Evolutionary conservation across 2,888 invertebrate genomes (phyloP).

Genomic region (Phyllotreta cruciferae): DNA sequence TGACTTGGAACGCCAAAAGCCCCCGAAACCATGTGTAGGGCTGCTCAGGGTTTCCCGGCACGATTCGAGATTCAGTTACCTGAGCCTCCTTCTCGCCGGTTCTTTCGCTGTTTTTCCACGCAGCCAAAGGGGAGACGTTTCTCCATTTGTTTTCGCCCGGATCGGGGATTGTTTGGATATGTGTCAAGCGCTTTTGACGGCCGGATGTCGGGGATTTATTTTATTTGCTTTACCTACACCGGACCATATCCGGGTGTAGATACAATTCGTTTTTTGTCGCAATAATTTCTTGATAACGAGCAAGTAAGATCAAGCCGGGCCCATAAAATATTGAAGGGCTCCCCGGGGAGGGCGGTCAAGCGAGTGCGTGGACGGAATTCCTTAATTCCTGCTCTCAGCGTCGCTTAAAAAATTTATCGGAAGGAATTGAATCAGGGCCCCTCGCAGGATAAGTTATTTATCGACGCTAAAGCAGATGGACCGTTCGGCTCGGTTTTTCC

Average conservation of each 20-base stretch:
- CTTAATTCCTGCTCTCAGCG: conserved; percentile 36
- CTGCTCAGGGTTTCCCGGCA: conserved; percentile 44
- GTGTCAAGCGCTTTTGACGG: conserved; percentile 29
- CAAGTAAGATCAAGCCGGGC: conserved; percentile 47
- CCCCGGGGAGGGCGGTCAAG: conserved; percentile 53
- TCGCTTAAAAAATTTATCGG: conserved; percentile 37
- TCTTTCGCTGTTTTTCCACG: conserved; percentile 15
- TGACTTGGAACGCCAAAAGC: conserved; percentile 46
- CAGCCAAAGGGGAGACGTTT: conserved; percentile 25
- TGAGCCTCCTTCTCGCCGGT: conserved; percentile 40
- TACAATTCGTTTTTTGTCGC: too few species aligned
- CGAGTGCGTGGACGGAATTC: conserved; percentile 40
- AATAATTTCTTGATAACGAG: too few species aligned
- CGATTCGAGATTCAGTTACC: conserved; percentile 51
- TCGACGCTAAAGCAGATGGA: neutral
- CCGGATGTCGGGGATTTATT: conserved; percentile 13
- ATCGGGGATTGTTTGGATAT: conserved; percentile 19
- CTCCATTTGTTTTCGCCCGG: conserved; percentile 31
- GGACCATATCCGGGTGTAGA: too few species aligned
- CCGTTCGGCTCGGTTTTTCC: too few species aligned
- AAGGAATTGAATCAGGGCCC: conserved; percentile 34
- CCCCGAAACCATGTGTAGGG: conserved; percentile 31
- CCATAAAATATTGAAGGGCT: conserved; percentile 61
- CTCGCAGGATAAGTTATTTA: conserved; percentile 33
- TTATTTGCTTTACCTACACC: too few species aligned